Conservation (phyloP, 2,888 invertebrate species). For the Pterostichus madidus region DNA sequence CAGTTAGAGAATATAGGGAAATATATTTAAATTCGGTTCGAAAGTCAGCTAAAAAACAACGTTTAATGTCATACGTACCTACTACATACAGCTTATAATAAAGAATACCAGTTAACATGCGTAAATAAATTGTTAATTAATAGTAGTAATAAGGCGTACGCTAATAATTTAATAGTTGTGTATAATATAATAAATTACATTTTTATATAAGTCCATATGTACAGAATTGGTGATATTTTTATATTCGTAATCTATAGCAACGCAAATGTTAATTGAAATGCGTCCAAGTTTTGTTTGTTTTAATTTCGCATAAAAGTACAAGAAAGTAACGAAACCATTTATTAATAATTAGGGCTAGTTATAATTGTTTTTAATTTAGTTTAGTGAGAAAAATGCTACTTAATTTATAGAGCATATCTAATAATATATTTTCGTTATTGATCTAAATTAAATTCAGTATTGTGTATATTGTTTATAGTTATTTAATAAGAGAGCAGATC, state of each 20-base stretch:
- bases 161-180: conserved; percentile 45
- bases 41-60: conserved; percentile 7
- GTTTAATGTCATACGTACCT: conserved; percentile 50
- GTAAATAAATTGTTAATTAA: conserved; percentile 29
- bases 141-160: conserved; percentile 18
- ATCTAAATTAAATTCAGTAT: conserved; percentile 58
- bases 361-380: conserved; percentile 63
- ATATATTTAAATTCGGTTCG: not conserved
- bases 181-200: conserved; percentile 50
- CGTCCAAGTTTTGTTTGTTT: conserved; percentile 51
- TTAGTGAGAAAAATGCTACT: conserved; percentile 64
- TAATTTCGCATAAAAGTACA: conserved; percentile 63
- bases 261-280: conserved; percentile 52
- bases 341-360: conserved; percentile 52
- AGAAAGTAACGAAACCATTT: conserved; percentile 63
- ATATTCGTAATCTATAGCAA: conserved; percentile 56
- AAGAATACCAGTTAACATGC: conserved; percentile 49
- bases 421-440: conserved; percentile 63
- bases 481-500: conserved; percentile 35
- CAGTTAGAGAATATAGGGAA: too few relatives aligned
- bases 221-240: conserved; percentile 65
- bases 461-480: conserved; percentile 62
- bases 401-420: conserved; percentile 58
- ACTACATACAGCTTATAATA: conserved; percentile 50
- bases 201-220: conserved; percentile 65